Base-by-base conservation (phyloP, 2,888 invertebrate genomes). In the Acanthosoma haemorrhoidale region DNA sequence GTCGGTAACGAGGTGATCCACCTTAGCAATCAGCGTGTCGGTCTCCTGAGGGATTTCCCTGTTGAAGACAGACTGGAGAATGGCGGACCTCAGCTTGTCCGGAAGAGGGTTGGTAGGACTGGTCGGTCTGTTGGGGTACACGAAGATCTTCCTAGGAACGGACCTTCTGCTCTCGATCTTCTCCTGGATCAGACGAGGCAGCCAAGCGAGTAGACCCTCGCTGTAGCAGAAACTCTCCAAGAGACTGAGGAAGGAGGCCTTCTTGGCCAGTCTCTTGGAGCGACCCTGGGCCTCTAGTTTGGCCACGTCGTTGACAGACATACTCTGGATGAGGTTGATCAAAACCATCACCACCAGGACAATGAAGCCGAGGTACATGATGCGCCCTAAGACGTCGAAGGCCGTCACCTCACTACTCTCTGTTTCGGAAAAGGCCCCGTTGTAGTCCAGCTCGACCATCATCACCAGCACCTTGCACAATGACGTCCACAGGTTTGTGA, bases 391-490 rank as follows among this genome's bases (percentile, higher is more conserved):
- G 34, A 81, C 76, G 18, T 81, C 76, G 25, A 41, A 34, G 72
- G 81, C 83, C 0, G 81, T 80, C 2, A 80, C 80, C 0, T 81
- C 77, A 72, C 81, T 29, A 13, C 59, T 76, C 6, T 71, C 68
- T 34, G 69, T 68, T 69, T 82, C 21, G 8, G 31, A 82, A 60
- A 84, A 84, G 2, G 84, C 75, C 1, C 81, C 80, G 9, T 39
- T 69, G 75, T 85, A 85, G 72, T 85, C 85, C 58, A 84, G 84
- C 75, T 85, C 85, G 67, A 84, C 84, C 3, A 84, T 84, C 85
- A 85, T 85, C 13, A 84, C 84, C 57, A 85, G 80, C 0, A 84
- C 84, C 74, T 84, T 85, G 16, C 84, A 81, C 1, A 85, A 76
- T 0, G 84, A 81, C n/a, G 77, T 80, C 80, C 83, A 83, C 0